Evolutionary conservation across 2,113 vertebrate genomes (phyloP).

Genomic region (Ginglymostoma cirratum): DNA sequence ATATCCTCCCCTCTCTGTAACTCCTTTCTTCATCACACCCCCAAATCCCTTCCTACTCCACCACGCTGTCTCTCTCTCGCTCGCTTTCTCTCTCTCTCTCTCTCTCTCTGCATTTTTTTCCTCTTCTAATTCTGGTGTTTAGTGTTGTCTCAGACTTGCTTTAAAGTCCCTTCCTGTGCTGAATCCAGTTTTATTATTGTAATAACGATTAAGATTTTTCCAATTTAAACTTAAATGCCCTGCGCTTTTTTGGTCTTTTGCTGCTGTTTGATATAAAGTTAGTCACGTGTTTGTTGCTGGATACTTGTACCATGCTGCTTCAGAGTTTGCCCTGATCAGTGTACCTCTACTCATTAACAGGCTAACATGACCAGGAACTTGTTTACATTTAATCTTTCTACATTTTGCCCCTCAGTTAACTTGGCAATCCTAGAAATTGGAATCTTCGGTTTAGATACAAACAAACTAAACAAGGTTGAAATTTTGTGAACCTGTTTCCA

Average conservation of each 20-base stretch:
- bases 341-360: conserved; percentile 27
- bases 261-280: background rate
- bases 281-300: background rate
- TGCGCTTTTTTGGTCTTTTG: background rate
- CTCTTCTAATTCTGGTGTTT: background rate
- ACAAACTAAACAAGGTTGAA: background rate
- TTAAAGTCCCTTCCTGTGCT: conserved; percentile 19
- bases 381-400: background rate
- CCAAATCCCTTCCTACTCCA: conserved; percentile 34
- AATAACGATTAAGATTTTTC: background rate
- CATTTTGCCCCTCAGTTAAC: background rate
- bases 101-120: background rate
- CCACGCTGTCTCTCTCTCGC: conserved; percentile 40
- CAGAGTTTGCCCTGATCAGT: background rate
- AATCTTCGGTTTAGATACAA: background rate
- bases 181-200: background rate
- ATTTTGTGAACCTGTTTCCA: background rate
- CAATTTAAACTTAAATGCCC: background rate
- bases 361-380: background rate
- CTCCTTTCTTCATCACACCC: background rate
- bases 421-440: background rate
- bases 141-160: conserved; percentile 28
- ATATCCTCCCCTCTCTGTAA: background rate
- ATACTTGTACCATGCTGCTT: background rate
- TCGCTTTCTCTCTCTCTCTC: conserved; percentile 36